phyloP scores from a whole-genome alignment of 2,797 vertebrate species.

The Propithecus deckenii region DNA sequence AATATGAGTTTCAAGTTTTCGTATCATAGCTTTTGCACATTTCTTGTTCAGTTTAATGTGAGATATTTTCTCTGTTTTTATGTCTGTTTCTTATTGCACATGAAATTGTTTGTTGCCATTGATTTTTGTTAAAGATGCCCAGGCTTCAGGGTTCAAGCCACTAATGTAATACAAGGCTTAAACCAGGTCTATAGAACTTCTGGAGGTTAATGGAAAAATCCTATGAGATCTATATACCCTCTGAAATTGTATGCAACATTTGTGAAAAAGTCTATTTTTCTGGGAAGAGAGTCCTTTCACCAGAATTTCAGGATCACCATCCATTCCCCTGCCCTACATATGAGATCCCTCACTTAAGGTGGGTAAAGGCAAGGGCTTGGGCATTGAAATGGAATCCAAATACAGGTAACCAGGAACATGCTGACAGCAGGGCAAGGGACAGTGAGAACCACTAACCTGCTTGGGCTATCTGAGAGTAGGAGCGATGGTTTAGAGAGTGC shows the following conservation, averaged over 20 bases:
- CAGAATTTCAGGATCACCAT: not conserved
- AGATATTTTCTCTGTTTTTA: not conserved
- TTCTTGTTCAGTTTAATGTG: not conserved
- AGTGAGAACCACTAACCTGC: not conserved
- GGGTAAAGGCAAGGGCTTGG: not conserved
- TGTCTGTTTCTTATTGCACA: not conserved
- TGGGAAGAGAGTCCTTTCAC: not conserved
- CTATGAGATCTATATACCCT: no score
- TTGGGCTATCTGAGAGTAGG: not conserved
- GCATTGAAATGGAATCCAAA: not conserved
- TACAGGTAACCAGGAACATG: not conserved
- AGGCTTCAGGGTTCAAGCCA: not conserved
- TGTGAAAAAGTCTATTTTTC: not conserved
- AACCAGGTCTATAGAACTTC: not conserved
- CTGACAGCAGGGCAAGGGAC: not conserved
- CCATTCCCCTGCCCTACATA: not conserved
- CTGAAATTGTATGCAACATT: not conserved
- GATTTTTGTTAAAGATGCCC: not conserved
- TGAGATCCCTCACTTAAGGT: not conserved
- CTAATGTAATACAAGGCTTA: slow-evolving; percentile 1
- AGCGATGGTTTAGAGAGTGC: not conserved
- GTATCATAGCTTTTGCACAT: not conserved
- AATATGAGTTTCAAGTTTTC: not conserved
- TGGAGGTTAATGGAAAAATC: not conserved
- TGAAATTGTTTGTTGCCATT: not conserved